Evolutionary conservation across 2,797 vertebrate species (phyloP), one percentile per base, ranked within the genome.

Genomic region (Paramormyrops hopkinsi): DNA sequence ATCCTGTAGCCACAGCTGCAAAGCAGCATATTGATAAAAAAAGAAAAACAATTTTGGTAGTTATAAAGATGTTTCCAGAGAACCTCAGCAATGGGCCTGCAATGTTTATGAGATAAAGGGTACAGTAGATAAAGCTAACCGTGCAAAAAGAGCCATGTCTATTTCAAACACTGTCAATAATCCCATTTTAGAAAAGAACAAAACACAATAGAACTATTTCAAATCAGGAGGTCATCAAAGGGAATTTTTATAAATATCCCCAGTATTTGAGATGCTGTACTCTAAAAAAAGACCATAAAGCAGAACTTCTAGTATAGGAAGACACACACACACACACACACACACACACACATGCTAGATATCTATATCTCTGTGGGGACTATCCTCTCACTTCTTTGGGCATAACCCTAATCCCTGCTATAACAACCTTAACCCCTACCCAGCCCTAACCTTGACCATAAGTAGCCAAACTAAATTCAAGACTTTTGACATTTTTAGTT

Each of bases 11-110:
- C 69, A 44, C 41, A 79, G 22, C 50, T 46, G 22, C 50, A 90
- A 46, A 53, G 53, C 17, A 12, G 44, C 29, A 4, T 54, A 88
- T 84, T 90, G 37, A 89, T 89, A 44, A 88, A 82, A 41, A 41
- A 79, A 87, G 79, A 29, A 37, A 87, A 83, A 62, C 73, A 33
- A 83, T 90, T 53, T 54, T 76, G 82, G 54, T 25, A 76, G 37
- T 76, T 62, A 65, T 37, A 83, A 48, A 82, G 50, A 53, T 22
- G 7, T 41, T 83, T 88, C 17, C 22, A 9, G 51, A 48, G 5
- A 53, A 50, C 50, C 69, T 79, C 53, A 51, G 62, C 44, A 76
- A 87, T 37, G 17, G 19, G 51, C 48, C 41, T 53, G 65, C 29
- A 53, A 50, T 65, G 29, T 79, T 51, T 48, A 51, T 9, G 7